These are phyloP conservation scores for Syngnathus scovelli DNA, from an alignment of 2,113 vertebrate species.

Conservation along the genomic window DNA sequence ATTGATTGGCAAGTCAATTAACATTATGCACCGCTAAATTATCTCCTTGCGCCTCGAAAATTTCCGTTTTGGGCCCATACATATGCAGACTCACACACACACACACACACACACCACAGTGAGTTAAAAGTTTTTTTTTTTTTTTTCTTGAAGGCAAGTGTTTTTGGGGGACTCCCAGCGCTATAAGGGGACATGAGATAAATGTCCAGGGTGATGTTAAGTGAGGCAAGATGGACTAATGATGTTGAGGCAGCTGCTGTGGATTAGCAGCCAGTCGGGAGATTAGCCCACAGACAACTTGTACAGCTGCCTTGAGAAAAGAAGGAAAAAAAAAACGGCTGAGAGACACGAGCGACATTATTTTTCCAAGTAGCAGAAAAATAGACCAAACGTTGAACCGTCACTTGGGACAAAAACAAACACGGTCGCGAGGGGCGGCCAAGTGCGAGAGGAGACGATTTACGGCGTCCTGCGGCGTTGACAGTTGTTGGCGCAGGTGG, in stretches of 20 bases:
- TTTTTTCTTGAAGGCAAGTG: constrained; percentile 22
- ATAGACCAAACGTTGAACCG: constrained; percentile 24
- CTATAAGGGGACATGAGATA: constrained; percentile 49
- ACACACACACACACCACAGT: constrained; percentile 6
- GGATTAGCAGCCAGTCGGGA: constrained; percentile 58
- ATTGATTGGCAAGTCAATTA: too few relatives aligned
- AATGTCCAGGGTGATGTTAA: constrained; percentile 50
- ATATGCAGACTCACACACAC: background rate
- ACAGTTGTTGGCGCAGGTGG: constrained; percentile 52
- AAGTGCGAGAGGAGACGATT: constrained; percentile 26
- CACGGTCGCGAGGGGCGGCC: constrained; percentile 10
- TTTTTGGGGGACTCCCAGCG: constrained; percentile 29
- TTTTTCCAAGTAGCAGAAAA: constrained; percentile 12
- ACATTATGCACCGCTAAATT: too few relatives aligned
- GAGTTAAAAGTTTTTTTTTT: constrained; percentile 9
- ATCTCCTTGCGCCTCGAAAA: too few relatives aligned
- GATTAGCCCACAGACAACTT: constrained; percentile 54
- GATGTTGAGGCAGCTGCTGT: constrained; percentile 67
- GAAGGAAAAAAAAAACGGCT: constrained; percentile 3
- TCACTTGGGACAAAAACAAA: constrained; percentile 9
- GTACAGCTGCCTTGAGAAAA: constrained; percentile 32
- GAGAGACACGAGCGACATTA: background rate
- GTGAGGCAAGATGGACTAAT: constrained; percentile 53
- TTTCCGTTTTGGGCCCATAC: too few relatives aligned
- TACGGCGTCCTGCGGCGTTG: constrained; percentile 34